Evolutionary conservation across 2,113 vertebrate genomes (phyloP).

Genomic region (Pollimyrus isidori): DNA sequence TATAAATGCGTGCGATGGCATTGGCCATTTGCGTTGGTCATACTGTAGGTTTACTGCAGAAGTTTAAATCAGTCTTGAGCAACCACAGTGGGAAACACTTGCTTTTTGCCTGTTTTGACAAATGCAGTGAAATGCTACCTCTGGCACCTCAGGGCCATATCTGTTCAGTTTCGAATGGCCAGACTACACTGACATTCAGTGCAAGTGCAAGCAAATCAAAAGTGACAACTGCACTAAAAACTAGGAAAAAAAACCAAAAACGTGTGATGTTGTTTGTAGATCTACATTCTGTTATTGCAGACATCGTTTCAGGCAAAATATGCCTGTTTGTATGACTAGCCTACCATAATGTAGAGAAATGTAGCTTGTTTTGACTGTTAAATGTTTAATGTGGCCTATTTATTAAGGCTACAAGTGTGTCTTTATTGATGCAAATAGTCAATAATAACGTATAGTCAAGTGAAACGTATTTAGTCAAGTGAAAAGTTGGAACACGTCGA

Average conservation of each 20-base stretch:
- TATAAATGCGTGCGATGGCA: background rate
- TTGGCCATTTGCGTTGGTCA: background rate
- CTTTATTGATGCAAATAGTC: background rate
- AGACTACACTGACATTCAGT: background rate
- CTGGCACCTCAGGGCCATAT: background rate
- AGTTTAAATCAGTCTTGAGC: background rate
- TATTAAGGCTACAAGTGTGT: background rate
- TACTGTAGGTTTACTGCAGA: background rate
- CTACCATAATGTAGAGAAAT: background rate
- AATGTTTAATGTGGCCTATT: background rate
- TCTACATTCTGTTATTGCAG: background rate
- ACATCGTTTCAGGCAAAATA: background rate
- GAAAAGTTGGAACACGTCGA: background rate
- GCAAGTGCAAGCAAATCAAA: background rate
- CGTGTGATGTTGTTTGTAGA: background rate
- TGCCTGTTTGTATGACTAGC: background rate
- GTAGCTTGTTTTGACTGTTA: background rate
- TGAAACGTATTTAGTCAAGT: background rate
- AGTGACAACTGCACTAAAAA: background rate
- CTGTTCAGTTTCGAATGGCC: background rate
- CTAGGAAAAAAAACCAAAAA: background rate
- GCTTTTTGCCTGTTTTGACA: background rate
- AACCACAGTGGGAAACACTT: background rate
- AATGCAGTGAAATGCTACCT: background rate
- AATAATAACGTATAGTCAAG: background rate